A percentile compares a stretch with the other conserved stretches of the same genome.
These are phyloP conservation scores for Notodonta ziczac DNA, from an alignment of 2,888 invertebrate species.

Conservation along the genomic window DNA sequence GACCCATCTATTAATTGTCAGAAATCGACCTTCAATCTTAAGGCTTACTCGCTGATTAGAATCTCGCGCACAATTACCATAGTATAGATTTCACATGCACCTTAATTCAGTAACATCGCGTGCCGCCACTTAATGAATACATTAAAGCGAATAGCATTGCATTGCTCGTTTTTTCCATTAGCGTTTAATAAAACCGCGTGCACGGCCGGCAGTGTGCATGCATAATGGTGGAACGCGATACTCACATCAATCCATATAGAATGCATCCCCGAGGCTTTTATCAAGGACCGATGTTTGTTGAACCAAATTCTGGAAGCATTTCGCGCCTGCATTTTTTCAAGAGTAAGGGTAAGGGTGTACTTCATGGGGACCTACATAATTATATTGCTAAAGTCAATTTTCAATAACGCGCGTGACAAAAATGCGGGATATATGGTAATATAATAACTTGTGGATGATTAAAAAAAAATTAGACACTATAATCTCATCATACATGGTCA, in stretches of 20 bases:
- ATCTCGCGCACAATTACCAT: background rate
- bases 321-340: background rate
- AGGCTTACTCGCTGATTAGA: background rate
- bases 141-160: slow-evolving; percentile 56
- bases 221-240: slow-evolving; percentile 53
- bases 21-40: background rate
- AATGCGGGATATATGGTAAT: too few relatives aligned
- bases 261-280: background rate
- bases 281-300: background rate
- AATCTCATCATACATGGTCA: too few relatives aligned
- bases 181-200: slow-evolving; percentile 55
- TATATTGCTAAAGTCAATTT: too few relatives aligned
- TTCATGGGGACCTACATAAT: background rate
- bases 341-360: background rate
- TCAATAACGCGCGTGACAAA: too few relatives aligned
- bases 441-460: too few relatives aligned
- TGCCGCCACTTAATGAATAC: slow-evolving; percentile 66
- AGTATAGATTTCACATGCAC: background rate
- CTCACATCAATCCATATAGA: slow-evolving; percentile 48
- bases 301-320: background rate
- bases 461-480: too few relatives aligned
- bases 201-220: slow-evolving; percentile 43
- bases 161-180: slow-evolving; percentile 46
- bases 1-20: too few relatives aligned
- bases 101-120: slow-evolving; percentile 39